A percentile compares a stretch with the other conserved stretches of the same genome.
phyloP scores from a whole-genome alignment of 2,888 invertebrate genomes.

The Lasioglossum morio region DNA sequence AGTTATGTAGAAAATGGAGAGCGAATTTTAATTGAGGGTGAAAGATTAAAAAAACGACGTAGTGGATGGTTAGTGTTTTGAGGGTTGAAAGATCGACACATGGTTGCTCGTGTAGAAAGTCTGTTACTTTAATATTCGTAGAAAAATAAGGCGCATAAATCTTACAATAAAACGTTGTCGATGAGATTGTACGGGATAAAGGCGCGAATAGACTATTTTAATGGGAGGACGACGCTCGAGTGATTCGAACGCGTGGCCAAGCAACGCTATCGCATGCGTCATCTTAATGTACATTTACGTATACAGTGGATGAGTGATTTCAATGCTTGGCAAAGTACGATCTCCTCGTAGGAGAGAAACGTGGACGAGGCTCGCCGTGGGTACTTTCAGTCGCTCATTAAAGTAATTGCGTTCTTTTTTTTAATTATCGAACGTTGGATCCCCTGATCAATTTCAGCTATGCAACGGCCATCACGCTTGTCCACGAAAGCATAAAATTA shows the following conservation, averaged over 20 bases:
- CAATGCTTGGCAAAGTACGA: constrained; percentile 1
- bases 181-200: neutral
- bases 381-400: neutral
- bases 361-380: neutral
- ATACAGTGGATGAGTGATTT: neutral
- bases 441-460: neutral
- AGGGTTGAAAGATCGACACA: neutral
- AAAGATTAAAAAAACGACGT: neutral
- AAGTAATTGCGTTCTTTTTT: neutral
- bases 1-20: no score
- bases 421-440: neutral
- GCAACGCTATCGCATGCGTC: neutral
- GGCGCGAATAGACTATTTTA: neutral
- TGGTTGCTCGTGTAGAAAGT: neutral
- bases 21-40: no score
- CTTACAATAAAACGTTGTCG: neutral
- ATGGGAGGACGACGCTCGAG: neutral
- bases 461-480: neutral
- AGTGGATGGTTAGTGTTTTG: neutral
- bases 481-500: constrained; percentile 11
- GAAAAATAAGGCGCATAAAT: neutral
- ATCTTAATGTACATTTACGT: neutral
- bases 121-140: neutral
- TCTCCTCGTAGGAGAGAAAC: neutral
- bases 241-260: neutral